Evolutionary conservation across 2,113 vertebrate genomes (phyloP).

Genomic region (Corynorhinus townsendii): DNA sequence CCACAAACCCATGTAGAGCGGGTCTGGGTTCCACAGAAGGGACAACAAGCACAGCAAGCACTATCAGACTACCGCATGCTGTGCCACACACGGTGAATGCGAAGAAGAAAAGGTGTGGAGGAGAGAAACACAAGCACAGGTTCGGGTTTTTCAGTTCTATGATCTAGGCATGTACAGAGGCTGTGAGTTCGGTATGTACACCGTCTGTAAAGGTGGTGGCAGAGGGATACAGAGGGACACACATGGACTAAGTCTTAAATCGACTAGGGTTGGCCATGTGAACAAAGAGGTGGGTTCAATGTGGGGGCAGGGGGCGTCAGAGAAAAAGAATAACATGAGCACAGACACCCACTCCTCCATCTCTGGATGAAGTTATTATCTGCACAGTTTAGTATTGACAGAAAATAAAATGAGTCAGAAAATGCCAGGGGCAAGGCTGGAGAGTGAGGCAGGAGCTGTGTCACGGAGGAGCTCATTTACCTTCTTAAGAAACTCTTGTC

Average conservation of each 20-base stretch:
- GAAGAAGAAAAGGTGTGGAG: neutral
- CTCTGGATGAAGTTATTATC: neutral
- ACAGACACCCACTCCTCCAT: too few relatives aligned
- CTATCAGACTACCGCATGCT: neutral
- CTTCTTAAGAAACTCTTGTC: neutral
- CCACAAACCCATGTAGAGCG: accelerated
- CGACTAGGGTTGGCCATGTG: neutral
- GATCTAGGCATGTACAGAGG: too few relatives aligned
- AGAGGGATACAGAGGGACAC: accelerated
- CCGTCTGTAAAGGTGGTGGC: neutral
- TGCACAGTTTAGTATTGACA: neutral
- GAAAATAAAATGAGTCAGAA: neutral
- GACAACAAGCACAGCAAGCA: neutral
- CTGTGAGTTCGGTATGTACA: neutral
- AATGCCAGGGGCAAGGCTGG: neutral
- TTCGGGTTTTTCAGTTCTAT: neutral
- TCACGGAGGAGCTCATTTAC: neutral
- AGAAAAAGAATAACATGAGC: neutral
- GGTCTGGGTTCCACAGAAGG: neutral
- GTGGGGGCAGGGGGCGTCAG: neutral
- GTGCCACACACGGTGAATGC: accelerated
- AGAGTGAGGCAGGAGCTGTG: neutral
- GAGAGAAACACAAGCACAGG: neutral
- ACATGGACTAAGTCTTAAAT: neutral
- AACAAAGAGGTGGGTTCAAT: neutral